These are phyloP conservation scores for Eremophila alpestris DNA, from an alignment of 2,797 vertebrate genomes.

Conservation along the genomic window DNA sequence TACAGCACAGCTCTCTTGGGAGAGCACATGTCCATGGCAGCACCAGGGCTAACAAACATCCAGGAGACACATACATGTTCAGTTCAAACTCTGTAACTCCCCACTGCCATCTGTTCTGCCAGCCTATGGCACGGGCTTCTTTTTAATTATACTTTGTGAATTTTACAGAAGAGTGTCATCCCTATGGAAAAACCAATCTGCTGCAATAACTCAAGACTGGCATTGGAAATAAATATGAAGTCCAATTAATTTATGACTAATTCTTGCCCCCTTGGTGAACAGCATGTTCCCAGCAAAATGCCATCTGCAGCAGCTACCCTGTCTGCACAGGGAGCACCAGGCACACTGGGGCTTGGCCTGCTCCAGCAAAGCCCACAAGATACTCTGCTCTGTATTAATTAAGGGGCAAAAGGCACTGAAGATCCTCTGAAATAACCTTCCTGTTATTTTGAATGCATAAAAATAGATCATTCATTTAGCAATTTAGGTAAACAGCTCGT, in stretches of 20 bases:
- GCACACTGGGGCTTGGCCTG: not conserved
- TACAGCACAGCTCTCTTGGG: not conserved
- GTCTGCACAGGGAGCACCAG: not conserved
- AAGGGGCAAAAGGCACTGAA: not conserved
- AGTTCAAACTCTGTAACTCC: not conserved
- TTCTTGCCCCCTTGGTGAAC: not conserved
- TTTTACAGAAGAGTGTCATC: not conserved
- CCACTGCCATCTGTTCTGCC: not conserved
- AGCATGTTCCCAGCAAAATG: not conserved
- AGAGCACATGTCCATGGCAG: fast-evolving
- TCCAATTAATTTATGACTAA: not conserved
- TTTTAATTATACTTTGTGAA: not conserved
- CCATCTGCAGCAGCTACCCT: not conserved
- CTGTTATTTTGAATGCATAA: constrained; percentile 48
- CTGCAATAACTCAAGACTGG: not conserved
- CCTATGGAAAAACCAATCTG: constrained; percentile 1
- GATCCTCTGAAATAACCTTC: constrained; percentile 36
- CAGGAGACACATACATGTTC: fast-evolving
- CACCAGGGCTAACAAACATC: fast-evolving
- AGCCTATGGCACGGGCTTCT: not conserved
- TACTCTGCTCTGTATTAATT: not conserved
- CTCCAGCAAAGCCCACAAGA: not conserved
- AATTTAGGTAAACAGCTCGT: constrained; percentile 58
- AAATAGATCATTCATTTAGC: constrained; percentile 44
- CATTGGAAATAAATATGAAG: not conserved